phyloP scores from a whole-genome alignment of 2,113 vertebrate genomes.

The Menidia beryllina region DNA sequence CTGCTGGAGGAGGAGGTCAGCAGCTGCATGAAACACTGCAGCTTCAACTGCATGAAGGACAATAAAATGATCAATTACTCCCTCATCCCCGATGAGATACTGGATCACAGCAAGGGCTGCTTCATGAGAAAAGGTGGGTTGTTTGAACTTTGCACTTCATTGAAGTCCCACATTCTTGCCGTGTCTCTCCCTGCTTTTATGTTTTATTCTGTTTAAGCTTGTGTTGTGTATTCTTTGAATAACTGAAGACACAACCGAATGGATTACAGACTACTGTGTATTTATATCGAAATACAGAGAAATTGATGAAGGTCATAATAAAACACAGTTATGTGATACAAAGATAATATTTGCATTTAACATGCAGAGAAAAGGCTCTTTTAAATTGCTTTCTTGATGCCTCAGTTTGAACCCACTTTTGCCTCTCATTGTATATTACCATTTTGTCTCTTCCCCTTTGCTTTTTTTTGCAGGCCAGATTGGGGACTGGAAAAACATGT shows the following conservation, averaged over 20 bases:
- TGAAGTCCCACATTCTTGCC: too few relatives aligned
- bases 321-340: too few relatives aligned
- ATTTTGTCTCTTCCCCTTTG: not conserved
- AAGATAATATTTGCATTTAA: not conserved
- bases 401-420: not conserved
- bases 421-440: not conserved
- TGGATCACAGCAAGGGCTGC: constrained; percentile 85
- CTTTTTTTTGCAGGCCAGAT: constrained; percentile 73
- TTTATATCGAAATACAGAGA: too few relatives aligned
- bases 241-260: too few relatives aligned
- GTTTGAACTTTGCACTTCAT: too few relatives aligned
- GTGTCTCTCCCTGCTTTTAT: too few relatives aligned
- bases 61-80: constrained; percentile 87
- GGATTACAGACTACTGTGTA: too few relatives aligned
- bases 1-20: constrained; percentile 74
- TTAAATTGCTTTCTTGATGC: not conserved
- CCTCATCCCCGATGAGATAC: constrained; percentile 79
- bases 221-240: too few relatives aligned
- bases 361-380: not conserved
- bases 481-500: constrained; percentile 86
- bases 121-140: constrained; percentile 90
- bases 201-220: too few relatives aligned
- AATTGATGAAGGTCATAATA: too few relatives aligned
- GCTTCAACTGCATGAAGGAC: constrained; percentile 85
- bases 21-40: constrained; percentile 78